Base-by-base conservation (phyloP, 2,797 vertebrate genomes). In the Tragelaphus oryx region DNA sequence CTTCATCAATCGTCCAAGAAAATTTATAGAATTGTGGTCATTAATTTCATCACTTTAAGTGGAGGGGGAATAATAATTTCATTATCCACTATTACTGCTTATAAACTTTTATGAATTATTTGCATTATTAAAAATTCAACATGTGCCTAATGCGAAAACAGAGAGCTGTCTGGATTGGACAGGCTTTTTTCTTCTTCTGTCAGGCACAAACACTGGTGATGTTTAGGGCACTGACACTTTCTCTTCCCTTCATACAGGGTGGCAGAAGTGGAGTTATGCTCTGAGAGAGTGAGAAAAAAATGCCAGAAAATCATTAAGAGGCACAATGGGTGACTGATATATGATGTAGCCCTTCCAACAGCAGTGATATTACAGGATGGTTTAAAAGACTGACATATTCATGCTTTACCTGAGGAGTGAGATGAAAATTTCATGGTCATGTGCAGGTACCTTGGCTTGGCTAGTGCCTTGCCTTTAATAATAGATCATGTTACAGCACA, bases 1-100 rank as follows among this genome's bases (percentile, higher is more conserved):
- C 54, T 81, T 55, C 54, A 87, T 93, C 88, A 89, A 74, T 94
- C 90, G 94, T 86, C 62, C 17, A 89, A 81, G 92, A 96, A 97
- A 96, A 93, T 84, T 80, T 48, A 93, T n/a, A 1, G 5, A 87
- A 91, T 8, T 24, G 7, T 80, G 0, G 4, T 44, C 46, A 97
- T 90, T 97, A 93, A 96, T 93, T 88, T 91, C 60, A 97, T 97
- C 75, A 90, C 81, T 52, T 18, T 0, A 1, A 94, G 59, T 68
- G 52, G 12, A 33, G 7, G 20, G 46, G 92, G 93, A 97, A 95
- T 13, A 52, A 7, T 54, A 12, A 24, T 74, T 97, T 96, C 57
- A 74, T 93, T 94, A 95, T 74, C 91, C 30, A 4, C 90, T 97
- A 85, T 30, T 46, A 86, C 71, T 60, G 24, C 71, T 76, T 94